Evolutionary conservation across 2,113 vertebrate genomes (phyloP), one percentile per base, ranked within the genome.

Genomic region (Acrocephalus kingi): DNA sequence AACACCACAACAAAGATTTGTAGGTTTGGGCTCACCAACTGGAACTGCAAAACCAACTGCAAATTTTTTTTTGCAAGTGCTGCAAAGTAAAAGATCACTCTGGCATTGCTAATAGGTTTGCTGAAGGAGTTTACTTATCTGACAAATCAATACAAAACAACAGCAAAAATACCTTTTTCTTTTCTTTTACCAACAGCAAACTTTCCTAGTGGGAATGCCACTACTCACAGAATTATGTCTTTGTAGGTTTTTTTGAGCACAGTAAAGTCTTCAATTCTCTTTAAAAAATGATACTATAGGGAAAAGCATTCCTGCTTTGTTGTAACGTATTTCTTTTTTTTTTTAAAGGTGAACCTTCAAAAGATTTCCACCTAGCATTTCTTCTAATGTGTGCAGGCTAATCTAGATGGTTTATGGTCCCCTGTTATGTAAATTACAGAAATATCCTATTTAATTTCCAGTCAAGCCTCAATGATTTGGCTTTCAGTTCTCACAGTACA

Each of bases 121-220:
- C 64, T 78, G 45, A 16, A 69, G 63, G 22, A 91, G 56, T 78
- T 72, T 84, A 87, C 56, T 55, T 78, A 67, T 74, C 84, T 95
- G 77, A 56, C 62, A 87, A 84, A 93, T 82, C 87, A 84, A 91
- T 87, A 96, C 16, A 48, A 67, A 94, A 68, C 78, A 89, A 41
- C 43, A 89, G 75, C 41, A 90, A 59, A 86, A 87, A 80, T 49
- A 54, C 16, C 23, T 68, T 84, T 90, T 62, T 27, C 15, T 74
- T 85, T 89, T 33, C 37, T 67, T 91, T 61, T 55, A 81, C n/a
- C 46, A 74, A 56, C 4, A 93, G 30, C 35, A 82, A 89, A 51
- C 30, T 10, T 75, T 89, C 81, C 84, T 82, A 84, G 84, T 59
- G 77, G 84, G 87, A 96, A 93, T 72, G 64, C 10, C 56, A n/a